Evolutionary conservation across 2,113 vertebrate genomes (phyloP), one percentile per base, ranked within the genome.

Genomic region (Phoxinus phoxinus): DNA sequence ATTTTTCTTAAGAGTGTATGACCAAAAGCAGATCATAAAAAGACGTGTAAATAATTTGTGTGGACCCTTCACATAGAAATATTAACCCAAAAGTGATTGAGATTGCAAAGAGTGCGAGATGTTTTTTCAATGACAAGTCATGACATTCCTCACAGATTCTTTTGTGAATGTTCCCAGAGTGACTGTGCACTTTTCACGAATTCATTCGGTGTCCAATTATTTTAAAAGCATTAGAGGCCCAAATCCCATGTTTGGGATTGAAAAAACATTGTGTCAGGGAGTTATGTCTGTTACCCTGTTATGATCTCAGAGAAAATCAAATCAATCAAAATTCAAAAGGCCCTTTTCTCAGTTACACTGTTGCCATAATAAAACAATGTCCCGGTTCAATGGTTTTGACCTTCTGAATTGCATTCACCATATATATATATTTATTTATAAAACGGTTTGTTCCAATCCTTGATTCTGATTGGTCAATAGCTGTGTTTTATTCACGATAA

Each of bases 61-160:
- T 69, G 12, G 72, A 56, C 76, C 6, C 12, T n/a, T 81, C n/a
- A 48, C 23, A 17, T 25, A 63, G 73, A 84, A 48, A 84, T 35
- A 21, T 23, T 63, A 73, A 75, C 35, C 27, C 10, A 15, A 73
- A 72, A 25, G 51, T 48, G 9, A 7, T 25, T 59, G 32, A 72
- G 73, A 85, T 25, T 25, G 75, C 48, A 19, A 46, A 35, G 23
- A 35, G 23, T 37, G 8, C 44, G 10, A 32, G 8, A 37, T 58
- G 44, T 23, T 85, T 35, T 78, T 2, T 41, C 10, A 41, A 41
- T 41, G 6, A 30, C 8, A 44, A 84, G 58, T n/a, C 30, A 37
- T 76, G 19, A 44, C 13, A 51, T 51, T 51, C 48, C 48, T 51
- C 13, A 51, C 46, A 48, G 46, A 13, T 48, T 13, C 13, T 9